phyloP scores from a whole-genome alignment of 2,113 vertebrate genomes.

The Ginglymostoma cirratum region DNA sequence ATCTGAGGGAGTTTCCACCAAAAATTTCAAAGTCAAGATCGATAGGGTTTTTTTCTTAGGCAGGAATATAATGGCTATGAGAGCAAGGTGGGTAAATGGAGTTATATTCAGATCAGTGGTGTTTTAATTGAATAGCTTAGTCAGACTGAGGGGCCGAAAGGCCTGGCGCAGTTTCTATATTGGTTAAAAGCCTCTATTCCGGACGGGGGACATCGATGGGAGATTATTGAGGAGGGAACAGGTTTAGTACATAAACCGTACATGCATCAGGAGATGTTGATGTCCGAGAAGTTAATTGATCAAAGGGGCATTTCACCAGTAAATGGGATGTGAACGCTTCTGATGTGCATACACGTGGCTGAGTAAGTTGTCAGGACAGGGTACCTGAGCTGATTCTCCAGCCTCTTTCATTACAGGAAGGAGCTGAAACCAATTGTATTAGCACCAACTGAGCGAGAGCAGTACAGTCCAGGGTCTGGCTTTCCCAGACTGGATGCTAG shows the following conservation, averaged over 20 bases:
- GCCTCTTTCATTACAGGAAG: neutral
- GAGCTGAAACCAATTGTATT: neutral
- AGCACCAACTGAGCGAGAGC: neutral
- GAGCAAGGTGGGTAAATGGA: neutral
- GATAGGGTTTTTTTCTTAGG: neutral
- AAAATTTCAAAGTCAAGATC: neutral
- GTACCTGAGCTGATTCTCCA: neutral
- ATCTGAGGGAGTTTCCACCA: neutral
- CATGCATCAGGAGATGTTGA: neutral
- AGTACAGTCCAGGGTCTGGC: neutral
- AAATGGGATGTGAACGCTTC: neutral
- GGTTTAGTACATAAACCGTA: neutral
- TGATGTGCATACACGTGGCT: neutral
- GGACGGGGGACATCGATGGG: neutral
- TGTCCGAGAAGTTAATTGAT: neutral
- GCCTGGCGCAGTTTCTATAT: neutral
- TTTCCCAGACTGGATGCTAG: neutral
- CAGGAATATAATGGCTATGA: neutral
- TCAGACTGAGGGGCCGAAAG: neutral
- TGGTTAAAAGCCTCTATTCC: neutral
- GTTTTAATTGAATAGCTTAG: neutral
- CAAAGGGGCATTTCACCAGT: neutral
- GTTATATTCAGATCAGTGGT: neutral
- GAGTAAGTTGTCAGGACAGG: neutral
- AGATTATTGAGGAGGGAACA: neutral